Evolutionary conservation across 37 sponge, comb jelly and placozoan species (phyloP).

Genomic region (Halisarca cf. caerulea): DNA sequence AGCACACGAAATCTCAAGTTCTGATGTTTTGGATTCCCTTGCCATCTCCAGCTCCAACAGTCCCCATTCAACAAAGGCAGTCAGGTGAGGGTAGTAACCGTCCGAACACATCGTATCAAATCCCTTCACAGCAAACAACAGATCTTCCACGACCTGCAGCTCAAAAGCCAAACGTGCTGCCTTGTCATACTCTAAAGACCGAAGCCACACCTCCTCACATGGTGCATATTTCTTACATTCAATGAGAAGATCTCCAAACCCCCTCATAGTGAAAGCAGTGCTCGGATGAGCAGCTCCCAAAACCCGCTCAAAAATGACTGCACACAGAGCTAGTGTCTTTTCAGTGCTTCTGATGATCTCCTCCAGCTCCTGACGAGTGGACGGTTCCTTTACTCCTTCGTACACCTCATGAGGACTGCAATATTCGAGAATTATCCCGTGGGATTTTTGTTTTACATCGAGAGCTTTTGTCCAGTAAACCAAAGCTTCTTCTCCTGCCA

Average conservation of each 20-base stretch:
- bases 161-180: conserved; percentile 86
- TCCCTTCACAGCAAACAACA: conserved; percentile 68
- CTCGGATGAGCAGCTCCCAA: conserved; percentile 78
- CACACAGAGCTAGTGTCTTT: conserved; percentile 48
- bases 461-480: conserved; percentile 55
- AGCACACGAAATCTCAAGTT: conserved; percentile 56
- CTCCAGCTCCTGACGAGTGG: neutral
- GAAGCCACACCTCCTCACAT: conserved; percentile 79
- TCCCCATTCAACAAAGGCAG: conserved; percentile 76
- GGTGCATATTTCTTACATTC: conserved; percentile 46
- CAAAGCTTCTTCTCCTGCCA: neutral
- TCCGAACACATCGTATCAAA: conserved; percentile 63
- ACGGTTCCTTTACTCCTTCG: conserved; percentile 62
- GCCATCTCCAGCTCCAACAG: conserved; percentile 69
- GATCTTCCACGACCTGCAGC: conserved; percentile 77
- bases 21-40: conserved; percentile 72
- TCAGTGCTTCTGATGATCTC: conserved; percentile 43
- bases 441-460: neutral
- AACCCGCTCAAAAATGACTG: conserved; percentile 79
- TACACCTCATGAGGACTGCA: conserved; percentile 48
- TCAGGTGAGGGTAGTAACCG: conserved; percentile 50
- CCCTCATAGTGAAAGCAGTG: conserved; percentile 79
- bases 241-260: conserved; percentile 78
- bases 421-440: neutral
- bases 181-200: conserved; percentile 77